phyloP scores from a whole-genome alignment of 2,888 invertebrate genomes.

The Patella caerulea region DNA sequence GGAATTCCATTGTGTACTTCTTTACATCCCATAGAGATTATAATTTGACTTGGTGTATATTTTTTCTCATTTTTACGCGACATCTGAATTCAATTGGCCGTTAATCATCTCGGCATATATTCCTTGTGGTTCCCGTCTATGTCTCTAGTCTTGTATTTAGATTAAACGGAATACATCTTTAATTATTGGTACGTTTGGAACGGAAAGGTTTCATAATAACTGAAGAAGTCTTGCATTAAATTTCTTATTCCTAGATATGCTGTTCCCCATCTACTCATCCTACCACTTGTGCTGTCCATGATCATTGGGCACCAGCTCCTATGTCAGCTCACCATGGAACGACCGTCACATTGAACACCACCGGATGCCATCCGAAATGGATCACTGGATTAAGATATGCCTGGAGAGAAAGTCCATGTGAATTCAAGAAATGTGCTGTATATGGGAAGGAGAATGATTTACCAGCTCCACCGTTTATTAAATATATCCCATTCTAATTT shows the following conservation, averaged over 20 bases:
- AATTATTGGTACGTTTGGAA: too few species aligned
- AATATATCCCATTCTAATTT: background rate
- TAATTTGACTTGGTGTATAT: too few species aligned
- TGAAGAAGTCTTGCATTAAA: background rate
- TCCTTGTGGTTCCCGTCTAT: too few species aligned
- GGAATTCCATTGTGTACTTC: too few species aligned
- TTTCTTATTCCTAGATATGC: slow-evolving; percentile 15
- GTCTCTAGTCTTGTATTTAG: too few species aligned
- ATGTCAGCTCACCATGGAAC: slow-evolving; percentile 15
- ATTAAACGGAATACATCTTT: too few species aligned
- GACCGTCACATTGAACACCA: slow-evolving; percentile 19
- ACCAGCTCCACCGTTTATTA: slow-evolving; percentile 42
- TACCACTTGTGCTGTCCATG: slow-evolving; percentile 10
- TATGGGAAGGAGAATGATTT: slow-evolving; percentile 38
- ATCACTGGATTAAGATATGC: slow-evolving; percentile 39
- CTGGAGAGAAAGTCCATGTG: slow-evolving; percentile 43
- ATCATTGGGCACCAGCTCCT: slow-evolving; percentile 29
- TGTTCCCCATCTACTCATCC: slow-evolving; percentile 5
- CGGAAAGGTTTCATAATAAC: too few species aligned
- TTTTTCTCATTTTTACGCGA: too few species aligned
- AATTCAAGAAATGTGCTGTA: slow-evolving; percentile 38
- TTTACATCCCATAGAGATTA: too few species aligned
- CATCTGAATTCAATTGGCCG: too few species aligned
- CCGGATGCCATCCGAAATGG: slow-evolving; percentile 24
- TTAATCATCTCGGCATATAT: too few species aligned